Evolutionary conservation across 2,113 vertebrate genomes (phyloP).

Genomic region (Heterotis niloticus): DNA sequence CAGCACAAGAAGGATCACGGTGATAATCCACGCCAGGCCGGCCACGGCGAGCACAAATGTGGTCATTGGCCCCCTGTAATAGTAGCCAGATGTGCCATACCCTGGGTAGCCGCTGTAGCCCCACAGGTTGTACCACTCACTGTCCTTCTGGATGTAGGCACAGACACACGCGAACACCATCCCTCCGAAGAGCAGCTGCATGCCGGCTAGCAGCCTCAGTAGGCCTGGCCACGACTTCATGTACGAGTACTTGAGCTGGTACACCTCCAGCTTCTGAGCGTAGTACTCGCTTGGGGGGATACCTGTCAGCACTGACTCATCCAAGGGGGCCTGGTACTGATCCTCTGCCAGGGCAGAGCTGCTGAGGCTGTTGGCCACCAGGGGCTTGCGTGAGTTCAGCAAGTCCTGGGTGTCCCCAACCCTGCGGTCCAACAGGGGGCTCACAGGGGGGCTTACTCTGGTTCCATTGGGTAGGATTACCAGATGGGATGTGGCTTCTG

Average conservation of each 20-base stretch:
- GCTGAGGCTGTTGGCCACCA: conserved; percentile 34
- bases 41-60: conserved; percentile 64
- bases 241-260: conserved; percentile 58
- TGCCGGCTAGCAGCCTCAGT: conserved; percentile 57
- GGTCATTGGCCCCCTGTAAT: conserved; percentile 69
- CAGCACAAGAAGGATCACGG: conserved; percentile 55
- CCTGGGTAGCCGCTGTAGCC: conserved; percentile 48
- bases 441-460: conserved; percentile 56
- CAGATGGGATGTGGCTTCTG: neutral
- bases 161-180: conserved; percentile 67
- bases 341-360: conserved; percentile 18
- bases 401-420: conserved; percentile 23
- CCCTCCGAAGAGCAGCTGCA: conserved; percentile 69
- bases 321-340: conserved; percentile 23
- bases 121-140: conserved; percentile 63
- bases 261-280: conserved; percentile 58
- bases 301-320: conserved; percentile 54
- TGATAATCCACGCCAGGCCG: conserved; percentile 61
- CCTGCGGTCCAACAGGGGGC: conserved; percentile 48
- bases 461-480: conserved; percentile 35
- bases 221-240: conserved; percentile 65
- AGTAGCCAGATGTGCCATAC: conserved; percentile 46
- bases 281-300: conserved; percentile 62
- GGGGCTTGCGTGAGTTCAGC: conserved; percentile 39
- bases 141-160: conserved; percentile 70